A percentile compares a stretch with the other conserved stretches of the same genome.
Conservation (phyloP, 2,888 invertebrate genomes). For the Sinopyrophorus schimmeli region DNA sequence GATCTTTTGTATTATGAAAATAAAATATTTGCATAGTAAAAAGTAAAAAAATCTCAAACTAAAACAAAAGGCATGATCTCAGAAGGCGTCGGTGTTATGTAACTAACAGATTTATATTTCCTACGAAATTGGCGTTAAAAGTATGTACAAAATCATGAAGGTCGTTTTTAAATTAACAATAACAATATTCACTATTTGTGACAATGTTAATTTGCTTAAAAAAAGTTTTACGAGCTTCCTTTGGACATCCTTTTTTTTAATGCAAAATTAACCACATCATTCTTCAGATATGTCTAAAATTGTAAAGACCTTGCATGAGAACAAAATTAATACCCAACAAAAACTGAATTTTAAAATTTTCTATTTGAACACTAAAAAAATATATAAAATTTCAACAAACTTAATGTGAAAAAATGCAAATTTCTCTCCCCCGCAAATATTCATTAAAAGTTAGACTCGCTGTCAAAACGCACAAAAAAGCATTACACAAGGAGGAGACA, state of each 20-base stretch:
- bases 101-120: slow-evolving; percentile 18
- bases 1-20: neutral
- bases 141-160: slow-evolving; percentile 13
- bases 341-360: no score
- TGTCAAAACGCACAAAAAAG: no score
- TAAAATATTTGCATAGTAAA: neutral
- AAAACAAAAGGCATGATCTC: slow-evolving; percentile 19
- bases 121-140: slow-evolving; percentile 7
- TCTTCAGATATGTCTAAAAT: no score
- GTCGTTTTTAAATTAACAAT: slow-evolving; percentile 8
- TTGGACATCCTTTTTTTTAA: neutral
- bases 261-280: neutral
- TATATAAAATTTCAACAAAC: no score
- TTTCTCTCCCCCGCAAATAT: no score
- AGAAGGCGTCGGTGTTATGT: slow-evolving; percentile 18
- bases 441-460: no score
- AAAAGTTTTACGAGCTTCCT: neutral
- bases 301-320: no score
- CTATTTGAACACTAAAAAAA: no score
- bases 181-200: neutral
- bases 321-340: no score
- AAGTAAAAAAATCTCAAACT: slow-evolving; percentile 1
- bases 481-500: no score
- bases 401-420: no score
- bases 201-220: slow-evolving; percentile 1